Conservation (phyloP, 2,113 vertebrate genomes). For the Fukomys damarensis region DNA sequence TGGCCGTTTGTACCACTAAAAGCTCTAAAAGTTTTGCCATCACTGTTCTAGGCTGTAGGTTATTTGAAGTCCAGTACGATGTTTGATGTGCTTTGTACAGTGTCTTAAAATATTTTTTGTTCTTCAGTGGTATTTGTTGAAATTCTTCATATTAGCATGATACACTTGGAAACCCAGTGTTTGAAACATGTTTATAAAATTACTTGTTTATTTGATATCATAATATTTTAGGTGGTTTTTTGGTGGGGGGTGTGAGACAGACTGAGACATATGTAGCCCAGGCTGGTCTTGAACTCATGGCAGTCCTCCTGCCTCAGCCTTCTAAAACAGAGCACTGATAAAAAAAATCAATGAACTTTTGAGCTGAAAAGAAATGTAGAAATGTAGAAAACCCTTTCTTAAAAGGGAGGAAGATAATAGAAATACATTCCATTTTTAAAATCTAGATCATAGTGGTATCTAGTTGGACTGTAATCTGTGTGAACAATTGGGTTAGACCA, state of each 20-base stretch:
- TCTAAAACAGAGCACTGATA: neutral
- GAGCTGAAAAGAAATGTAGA: conserved; percentile 8
- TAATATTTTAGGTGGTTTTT: conserved; percentile 37
- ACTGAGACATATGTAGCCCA: neutral
- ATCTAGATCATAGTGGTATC: conserved; percentile 30
- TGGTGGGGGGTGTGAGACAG: neutral
- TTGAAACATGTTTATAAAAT: conserved; percentile 46
- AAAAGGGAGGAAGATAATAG: neutral
- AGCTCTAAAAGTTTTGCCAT: neutral
- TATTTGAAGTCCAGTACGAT: conserved; percentile 9
- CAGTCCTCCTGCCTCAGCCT: neutral
- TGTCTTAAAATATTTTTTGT: conserved; percentile 6
- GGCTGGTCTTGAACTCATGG: neutral
- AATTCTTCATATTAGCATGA: conserved; percentile 38
- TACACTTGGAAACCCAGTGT: neutral
- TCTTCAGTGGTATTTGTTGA: conserved; percentile 20
- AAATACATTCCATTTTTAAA: conserved; percentile 53
- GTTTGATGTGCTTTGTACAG: neutral
- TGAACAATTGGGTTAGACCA: conserved; percentile 19
- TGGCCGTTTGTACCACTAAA: neutral
- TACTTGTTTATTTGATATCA: conserved; percentile 33
- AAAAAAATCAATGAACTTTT: conserved; percentile 30
- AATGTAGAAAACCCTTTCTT: conserved; percentile 1
- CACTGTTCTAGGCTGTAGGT: neutral
- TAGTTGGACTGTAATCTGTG: conserved; percentile 28